These are phyloP conservation scores for Pempheris klunzingeri DNA, from an alignment of 2,797 vertebrate genomes.

Conservation along the genomic window DNA sequence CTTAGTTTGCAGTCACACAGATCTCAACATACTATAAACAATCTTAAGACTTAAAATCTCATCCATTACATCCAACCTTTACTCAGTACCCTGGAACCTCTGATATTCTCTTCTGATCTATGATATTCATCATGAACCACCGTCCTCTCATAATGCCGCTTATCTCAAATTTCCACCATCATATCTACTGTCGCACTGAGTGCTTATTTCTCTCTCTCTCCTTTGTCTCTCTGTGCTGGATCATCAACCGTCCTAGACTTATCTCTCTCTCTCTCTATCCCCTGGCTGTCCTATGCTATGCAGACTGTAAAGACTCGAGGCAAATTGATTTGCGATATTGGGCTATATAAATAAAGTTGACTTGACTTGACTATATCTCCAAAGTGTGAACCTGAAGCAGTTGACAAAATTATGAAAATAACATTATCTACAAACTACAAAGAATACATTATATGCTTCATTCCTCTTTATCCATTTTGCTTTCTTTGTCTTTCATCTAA, in stretches of 20 bases:
- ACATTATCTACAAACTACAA: conserved; percentile 4
- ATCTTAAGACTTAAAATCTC: background rate
- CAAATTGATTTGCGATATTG: too few species aligned
- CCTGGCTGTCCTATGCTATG: too few species aligned
- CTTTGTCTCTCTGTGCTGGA: too few species aligned
- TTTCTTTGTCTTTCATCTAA: background rate
- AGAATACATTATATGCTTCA: background rate
- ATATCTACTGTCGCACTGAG: background rate
- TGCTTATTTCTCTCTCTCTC: too few species aligned
- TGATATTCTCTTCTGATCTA: background rate
- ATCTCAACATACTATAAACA: background rate
- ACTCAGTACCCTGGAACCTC: background rate
- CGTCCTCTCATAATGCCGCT: background rate
- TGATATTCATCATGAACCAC: conserved; percentile 6
- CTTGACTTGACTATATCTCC: background rate
- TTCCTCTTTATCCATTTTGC: background rate
- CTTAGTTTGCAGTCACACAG: conserved; percentile 8
- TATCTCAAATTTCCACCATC: conserved; percentile 1
- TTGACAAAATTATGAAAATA: conserved; percentile 16
- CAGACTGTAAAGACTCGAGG: too few species aligned
- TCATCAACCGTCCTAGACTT: too few species aligned
- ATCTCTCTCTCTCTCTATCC: too few species aligned
- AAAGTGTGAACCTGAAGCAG: background rate
- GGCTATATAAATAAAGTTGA: too few species aligned
- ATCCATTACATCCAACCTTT: conserved; percentile 14